Conservation (phyloP, 1,140 invertebrate species). For the Bombus pascuorum region DNA sequence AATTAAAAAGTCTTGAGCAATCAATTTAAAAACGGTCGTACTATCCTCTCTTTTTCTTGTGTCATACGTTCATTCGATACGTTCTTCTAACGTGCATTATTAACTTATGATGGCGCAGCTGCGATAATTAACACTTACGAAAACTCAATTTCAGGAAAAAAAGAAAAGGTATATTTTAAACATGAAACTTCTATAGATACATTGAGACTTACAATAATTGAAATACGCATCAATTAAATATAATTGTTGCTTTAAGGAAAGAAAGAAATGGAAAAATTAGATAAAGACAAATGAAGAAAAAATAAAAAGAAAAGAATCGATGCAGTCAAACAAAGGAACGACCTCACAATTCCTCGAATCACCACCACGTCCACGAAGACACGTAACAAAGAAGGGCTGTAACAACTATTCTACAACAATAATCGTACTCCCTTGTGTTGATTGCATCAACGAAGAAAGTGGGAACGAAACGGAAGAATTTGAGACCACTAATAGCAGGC, state of each 20-base stretch:
- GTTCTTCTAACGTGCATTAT: background rate
- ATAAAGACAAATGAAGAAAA: constrained; percentile 11
- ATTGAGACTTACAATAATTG: constrained; percentile 17
- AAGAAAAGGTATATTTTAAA: constrained; percentile 43
- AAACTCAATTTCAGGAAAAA: background rate
- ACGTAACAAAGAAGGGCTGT: constrained; percentile 6
- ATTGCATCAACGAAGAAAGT: background rate
- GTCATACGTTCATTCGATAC: background rate
- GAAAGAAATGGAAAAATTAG: constrained; percentile 3
- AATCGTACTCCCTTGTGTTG: background rate
- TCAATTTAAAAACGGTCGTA: background rate
- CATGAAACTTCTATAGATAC: constrained; percentile 25
- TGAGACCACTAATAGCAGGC: background rate
- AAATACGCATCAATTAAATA: constrained; percentile 11
- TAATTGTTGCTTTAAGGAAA: constrained; percentile 24
- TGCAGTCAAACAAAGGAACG: constrained; percentile 9
- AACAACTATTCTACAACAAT: constrained; percentile 42
- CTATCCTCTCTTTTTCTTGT: too few relatives aligned
- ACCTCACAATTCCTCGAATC: background rate
- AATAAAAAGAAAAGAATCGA: background rate
- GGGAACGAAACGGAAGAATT: background rate
- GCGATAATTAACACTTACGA: background rate
- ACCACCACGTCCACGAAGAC: background rate
- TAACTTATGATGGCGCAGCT: background rate
- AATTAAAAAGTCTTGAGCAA: constrained; percentile 1